Percentiles rank a stretch among this genome's conserved stretches.
Evolutionary conservation across 37 sponge, comb jelly and placozoan species (phyloP).

Genomic region (Crambe crambe): DNA sequence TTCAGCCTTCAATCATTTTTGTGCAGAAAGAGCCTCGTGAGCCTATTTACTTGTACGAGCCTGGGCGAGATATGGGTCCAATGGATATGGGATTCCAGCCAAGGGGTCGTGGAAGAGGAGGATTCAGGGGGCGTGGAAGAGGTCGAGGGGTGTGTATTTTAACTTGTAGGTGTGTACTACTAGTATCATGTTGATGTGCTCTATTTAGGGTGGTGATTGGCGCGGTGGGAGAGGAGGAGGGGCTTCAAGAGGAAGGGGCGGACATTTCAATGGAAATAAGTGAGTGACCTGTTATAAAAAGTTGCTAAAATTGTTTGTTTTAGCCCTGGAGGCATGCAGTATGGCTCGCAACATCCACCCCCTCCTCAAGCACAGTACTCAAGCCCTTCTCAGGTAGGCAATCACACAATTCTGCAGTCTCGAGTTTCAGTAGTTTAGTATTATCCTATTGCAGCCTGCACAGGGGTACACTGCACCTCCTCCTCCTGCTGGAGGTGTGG

Average conservation of each 20-base stretch:
- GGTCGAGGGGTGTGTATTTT: constrained; percentile 1
- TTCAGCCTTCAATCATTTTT: too few relatives aligned
- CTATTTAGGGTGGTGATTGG: neutral
- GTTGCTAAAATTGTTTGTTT: neutral
- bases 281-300: neutral
- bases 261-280: constrained; percentile 13
- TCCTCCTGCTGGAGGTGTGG: constrained; percentile 14
- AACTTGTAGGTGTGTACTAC: neutral
- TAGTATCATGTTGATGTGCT: neutral
- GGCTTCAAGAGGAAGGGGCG: constrained; percentile 17
- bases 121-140: constrained; percentile 27
- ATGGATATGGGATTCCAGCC: neutral
- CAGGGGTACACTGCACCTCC: neutral
- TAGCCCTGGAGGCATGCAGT: constrained; percentile 3
- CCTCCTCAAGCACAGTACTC: neutral
- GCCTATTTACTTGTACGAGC: constrained; percentile 67
- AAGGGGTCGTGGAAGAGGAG: constrained; percentile 34
- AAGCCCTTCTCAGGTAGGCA: neutral
- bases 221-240: constrained; percentile 15
- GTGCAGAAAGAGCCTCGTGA: constrained; percentile 58
- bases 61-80: constrained; percentile 6
- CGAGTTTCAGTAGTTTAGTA: too few relatives aligned
- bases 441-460: neutral
- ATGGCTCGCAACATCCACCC: neutral
- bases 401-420: too few relatives aligned